Conservation (phyloP, 2,113 vertebrate species). For the Orcinus orca region DNA sequence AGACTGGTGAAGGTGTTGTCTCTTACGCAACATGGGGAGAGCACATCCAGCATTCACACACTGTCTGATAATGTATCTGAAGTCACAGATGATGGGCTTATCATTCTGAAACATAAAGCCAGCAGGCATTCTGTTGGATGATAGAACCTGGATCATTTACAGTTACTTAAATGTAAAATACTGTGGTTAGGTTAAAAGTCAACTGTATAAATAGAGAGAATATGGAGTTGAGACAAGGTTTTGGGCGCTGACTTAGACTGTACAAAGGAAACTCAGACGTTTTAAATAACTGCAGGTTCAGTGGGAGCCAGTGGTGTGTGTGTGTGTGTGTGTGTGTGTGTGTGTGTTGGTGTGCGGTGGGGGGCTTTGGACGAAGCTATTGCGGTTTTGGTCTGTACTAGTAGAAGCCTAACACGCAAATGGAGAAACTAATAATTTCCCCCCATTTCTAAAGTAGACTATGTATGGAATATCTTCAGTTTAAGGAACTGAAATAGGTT, state of each 20-base stretch:
- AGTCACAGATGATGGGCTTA: slow-evolving; percentile 34
- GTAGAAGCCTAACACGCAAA: not conserved
- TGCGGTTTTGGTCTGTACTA: not conserved
- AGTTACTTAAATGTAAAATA: slow-evolving; percentile 30
- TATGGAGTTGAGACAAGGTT: not conserved
- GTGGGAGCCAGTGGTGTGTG: not conserved
- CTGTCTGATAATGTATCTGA: slow-evolving; percentile 37
- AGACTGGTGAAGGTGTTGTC: slow-evolving; percentile 49
- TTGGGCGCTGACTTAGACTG: not conserved
- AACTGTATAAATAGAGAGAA: not conserved
- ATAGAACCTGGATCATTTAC: slow-evolving; percentile 28
- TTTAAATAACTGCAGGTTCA: not conserved
- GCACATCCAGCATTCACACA: not conserved
- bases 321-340: not conserved
- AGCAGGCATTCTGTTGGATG: slow-evolving; percentile 41
- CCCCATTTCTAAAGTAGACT: not conserved
- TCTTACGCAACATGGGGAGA: slow-evolving; percentile 19
- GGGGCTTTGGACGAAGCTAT: not conserved
- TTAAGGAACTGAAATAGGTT: not conserved
- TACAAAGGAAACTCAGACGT: not conserved
- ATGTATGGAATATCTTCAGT: not conserved
- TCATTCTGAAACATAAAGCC: slow-evolving; percentile 35
- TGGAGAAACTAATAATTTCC: not conserved
- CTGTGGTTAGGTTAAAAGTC: not conserved
- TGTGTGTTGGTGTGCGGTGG: not conserved